Evolutionary conservation across 2,113 vertebrate species (phyloP).

Genomic region (Hypomesus transpacificus): DNA sequence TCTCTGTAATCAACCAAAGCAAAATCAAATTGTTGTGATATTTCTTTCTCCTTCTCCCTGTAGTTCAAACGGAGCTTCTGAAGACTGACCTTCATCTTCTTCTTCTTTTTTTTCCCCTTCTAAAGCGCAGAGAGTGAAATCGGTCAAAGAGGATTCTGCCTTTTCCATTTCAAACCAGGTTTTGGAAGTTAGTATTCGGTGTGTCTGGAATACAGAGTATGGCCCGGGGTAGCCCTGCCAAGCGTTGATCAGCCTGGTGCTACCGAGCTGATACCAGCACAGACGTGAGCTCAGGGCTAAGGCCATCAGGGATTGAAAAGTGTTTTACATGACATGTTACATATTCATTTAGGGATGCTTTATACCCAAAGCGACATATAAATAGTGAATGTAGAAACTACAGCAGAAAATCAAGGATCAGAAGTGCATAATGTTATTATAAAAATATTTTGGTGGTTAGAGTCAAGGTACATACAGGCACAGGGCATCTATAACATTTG

Average conservation of each 20-base stretch:
- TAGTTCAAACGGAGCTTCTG: background rate
- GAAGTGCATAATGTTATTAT: too few species aligned
- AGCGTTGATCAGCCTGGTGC: background rate
- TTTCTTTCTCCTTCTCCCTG: background rate
- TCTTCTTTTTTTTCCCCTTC: background rate
- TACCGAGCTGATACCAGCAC: background rate
- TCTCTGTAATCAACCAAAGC: background rate
- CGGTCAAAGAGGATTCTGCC: background rate
- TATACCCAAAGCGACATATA: too few species aligned
- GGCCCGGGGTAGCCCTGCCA: background rate
- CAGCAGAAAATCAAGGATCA: too few species aligned
- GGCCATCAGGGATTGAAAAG: background rate
- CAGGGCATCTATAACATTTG: too few species aligned
- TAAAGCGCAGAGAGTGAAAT: background rate
- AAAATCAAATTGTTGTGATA: slow-evolving; percentile 10
- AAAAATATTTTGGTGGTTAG: too few species aligned
- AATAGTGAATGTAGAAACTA: too few species aligned
- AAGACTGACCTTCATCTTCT: slow-evolving; percentile 8
- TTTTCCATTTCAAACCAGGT: slow-evolving; percentile 16
- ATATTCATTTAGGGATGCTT: too few species aligned
- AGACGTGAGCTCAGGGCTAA: slow-evolving; percentile 5
- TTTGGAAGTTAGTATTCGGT: slow-evolving; percentile 5
- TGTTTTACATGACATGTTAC: background rate
- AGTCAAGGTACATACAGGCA: too few species aligned
- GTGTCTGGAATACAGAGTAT: slow-evolving; percentile 3